These are phyloP conservation scores for Nesidiocoris tenuis DNA, from an alignment of 2,888 invertebrate genomes.

Conservation along the genomic window DNA sequence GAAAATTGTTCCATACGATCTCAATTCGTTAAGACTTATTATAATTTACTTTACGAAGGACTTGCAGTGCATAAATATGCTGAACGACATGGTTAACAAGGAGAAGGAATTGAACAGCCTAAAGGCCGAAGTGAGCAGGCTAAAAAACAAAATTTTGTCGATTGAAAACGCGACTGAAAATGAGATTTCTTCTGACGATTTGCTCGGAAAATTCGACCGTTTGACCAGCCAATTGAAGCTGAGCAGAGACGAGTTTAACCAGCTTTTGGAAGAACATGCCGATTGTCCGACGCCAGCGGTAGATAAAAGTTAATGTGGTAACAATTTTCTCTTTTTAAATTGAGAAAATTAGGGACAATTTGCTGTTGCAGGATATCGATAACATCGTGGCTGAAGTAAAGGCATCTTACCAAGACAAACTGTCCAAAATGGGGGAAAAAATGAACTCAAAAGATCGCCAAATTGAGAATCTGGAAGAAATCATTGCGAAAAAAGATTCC, in stretches of 20 bases:
- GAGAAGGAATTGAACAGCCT: conserved; percentile 2
- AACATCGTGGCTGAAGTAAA: background rate
- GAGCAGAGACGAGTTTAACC: background rate
- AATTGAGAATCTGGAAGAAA: conserved; percentile 2
- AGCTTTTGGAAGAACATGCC: background rate
- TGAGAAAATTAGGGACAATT: too few relatives aligned
- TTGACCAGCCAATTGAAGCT: background rate
- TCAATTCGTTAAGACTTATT: too few relatives aligned
- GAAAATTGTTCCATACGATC: too few relatives aligned
- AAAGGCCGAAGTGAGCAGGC: conserved; percentile 1
- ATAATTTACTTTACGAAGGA: conserved; percentile 9
- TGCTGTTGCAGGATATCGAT: conserved; percentile 1
- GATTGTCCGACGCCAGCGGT: conserved; percentile 10
- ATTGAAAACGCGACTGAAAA: background rate
- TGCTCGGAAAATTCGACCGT: background rate
- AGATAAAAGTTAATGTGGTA: background rate
- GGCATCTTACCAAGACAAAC: background rate
- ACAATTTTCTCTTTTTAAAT: too few relatives aligned
- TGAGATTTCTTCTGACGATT: background rate
- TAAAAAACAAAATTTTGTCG: background rate
- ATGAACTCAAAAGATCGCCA: background rate
- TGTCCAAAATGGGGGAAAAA: background rate
- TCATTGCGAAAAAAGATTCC: conserved; percentile 6
- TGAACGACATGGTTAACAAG: background rate
- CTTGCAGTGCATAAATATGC: conserved; percentile 6